Evolutionary conservation across 2,888 invertebrate species (phyloP), one percentile per base, ranked within the genome.

Genomic region (Stegophylla sp.): DNA sequence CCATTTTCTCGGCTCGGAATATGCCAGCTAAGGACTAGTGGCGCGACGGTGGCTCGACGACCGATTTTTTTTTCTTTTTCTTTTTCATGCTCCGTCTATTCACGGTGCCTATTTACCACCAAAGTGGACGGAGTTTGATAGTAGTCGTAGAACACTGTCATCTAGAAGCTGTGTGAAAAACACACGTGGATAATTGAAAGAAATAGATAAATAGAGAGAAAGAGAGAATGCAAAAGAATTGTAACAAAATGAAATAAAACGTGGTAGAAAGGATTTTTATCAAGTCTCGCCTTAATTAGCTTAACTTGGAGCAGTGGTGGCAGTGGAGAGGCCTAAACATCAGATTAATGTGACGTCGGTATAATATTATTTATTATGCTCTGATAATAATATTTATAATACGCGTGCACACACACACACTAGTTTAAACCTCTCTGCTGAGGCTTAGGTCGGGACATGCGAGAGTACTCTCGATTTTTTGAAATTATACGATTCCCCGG

Each of bases 1-100:
- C 61, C 79, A 63, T 79, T 79, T 79, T 61, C 61, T 34, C 69
- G 20, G 61, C 48, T 45, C 61, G 59, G 71, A 79, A 79, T 71
- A 79, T 51, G 71, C 20, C 20, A 34, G 59, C 77, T 28, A 69
- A 45, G 59, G 10, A 34, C 63, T 51, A n/a, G 10, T n/a, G 13
- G 13, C 20, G 3, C 17, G n/a, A 23, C 63, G 26, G 10, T n/a
- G 13, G 13, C 20, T 3, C 17, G n/a, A 23, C 0, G 20, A 23
- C 15, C 73, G 26, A 48, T 59, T 28, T 56, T 23, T 10, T 48
- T 48, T 26, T 45, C 41, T 43, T 43, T 64, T 43, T 64, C 28
- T 13, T 12, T 1, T 15, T 1, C 45, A 4, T 56, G 1, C 23
- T 41, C 3, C 4, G 20, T 3, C 23, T 53, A 10, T n/a, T 23